Percentiles rank a stretch among this genome's conserved stretches.
phyloP scores from a whole-genome alignment of 2,113 vertebrate species.

The Ictalurus furcatus region DNA sequence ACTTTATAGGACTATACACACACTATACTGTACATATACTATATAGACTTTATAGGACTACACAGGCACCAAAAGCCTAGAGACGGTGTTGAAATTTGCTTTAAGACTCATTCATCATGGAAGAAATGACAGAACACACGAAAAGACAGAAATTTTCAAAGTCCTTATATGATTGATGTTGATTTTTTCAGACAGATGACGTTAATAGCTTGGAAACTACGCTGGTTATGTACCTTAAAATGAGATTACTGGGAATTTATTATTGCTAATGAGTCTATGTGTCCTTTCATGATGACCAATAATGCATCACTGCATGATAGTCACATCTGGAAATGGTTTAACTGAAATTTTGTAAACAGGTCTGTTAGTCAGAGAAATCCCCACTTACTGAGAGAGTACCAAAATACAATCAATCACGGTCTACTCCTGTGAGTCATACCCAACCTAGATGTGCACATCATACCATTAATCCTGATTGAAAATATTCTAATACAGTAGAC shows the following conservation, averaged over 20 bases:
- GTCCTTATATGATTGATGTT: neutral
- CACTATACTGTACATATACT: neutral
- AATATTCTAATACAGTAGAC: neutral
- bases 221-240: neutral
- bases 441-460: neutral
- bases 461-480: neutral
- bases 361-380: constrained; percentile 13
- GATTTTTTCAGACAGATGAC: neutral
- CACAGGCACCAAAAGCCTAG: neutral
- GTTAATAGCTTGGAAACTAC: neutral
- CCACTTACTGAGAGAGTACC: constrained; percentile 2
- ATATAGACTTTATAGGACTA: neutral
- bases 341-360: neutral
- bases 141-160: neutral
- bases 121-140: constrained; percentile 7
- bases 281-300: constrained; percentile 16
- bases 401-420: constrained; percentile 9
- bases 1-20: neutral
- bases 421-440: neutral
- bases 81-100: neutral
- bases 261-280: neutral
- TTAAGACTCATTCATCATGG: neutral
- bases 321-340: neutral
- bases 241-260: neutral
- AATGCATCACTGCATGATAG: constrained; percentile 12